A percentile compares a stretch with the other conserved stretches of the same genome.
These are phyloP conservation scores for Murina feae DNA, from an alignment of 2,113 vertebrate genomes.

Conservation along the genomic window DNA sequence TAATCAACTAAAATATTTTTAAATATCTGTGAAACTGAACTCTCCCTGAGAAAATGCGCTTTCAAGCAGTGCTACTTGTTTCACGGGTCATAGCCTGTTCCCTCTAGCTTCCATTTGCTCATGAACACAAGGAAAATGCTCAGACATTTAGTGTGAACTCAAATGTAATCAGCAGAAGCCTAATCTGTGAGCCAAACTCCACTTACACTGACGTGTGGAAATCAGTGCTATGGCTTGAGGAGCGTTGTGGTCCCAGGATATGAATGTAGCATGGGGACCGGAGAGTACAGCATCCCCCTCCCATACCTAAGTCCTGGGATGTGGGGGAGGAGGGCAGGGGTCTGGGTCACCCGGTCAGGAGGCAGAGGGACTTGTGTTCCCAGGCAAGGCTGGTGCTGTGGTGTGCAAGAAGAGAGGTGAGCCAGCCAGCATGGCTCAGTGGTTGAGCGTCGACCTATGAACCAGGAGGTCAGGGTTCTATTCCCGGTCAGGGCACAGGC, in stretches of 20 bases:
- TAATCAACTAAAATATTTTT: slow-evolving; percentile 18
- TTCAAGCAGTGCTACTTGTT: background rate
- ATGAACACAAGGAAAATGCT: background rate
- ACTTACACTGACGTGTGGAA: background rate
- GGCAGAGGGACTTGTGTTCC: background rate
- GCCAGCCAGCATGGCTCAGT: background rate
- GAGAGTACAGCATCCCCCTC: background rate
- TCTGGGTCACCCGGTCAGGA: background rate
- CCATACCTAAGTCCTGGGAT: background rate
- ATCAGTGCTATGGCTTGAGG: background rate
- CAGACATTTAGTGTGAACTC: background rate
- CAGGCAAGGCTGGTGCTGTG: background rate
- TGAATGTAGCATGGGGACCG: background rate
- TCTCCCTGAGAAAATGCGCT: background rate
- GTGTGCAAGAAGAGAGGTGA: background rate
- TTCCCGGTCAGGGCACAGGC: too few relatives aligned
- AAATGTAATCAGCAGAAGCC: background rate
- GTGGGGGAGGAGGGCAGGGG: too few relatives aligned
- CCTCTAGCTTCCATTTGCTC: background rate
- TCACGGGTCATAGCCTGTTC: background rate
- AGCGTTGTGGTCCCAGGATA: background rate
- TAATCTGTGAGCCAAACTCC: background rate
- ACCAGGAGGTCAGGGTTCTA: too few relatives aligned
- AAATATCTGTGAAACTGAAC: slow-evolving; percentile 32
- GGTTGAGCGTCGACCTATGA: too few relatives aligned